These are phyloP conservation scores for Rhinopomastus cyanomelas DNA, from an alignment of 2,113 vertebrate species.

Conservation along the genomic window DNA sequence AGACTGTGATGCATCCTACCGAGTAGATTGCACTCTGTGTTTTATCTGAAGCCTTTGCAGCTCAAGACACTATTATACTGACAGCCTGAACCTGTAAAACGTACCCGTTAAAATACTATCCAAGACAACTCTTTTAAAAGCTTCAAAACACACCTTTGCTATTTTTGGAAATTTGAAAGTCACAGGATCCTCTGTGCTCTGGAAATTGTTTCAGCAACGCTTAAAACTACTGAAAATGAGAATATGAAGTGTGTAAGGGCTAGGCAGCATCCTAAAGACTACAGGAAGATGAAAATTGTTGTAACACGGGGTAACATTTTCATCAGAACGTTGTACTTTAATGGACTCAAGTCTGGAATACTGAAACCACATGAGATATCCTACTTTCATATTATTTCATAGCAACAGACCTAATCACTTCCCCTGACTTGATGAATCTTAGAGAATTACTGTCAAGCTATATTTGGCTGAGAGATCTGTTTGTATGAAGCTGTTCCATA, in stretches of 20 bases:
- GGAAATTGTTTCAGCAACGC: constrained; percentile 5
- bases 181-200: not conserved
- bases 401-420: constrained; percentile 66
- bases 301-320: constrained; percentile 1
- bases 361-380: constrained; percentile 30
- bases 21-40: not conserved
- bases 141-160: not conserved
- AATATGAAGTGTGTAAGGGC: not conserved
- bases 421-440: constrained; percentile 67
- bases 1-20: not conserved
- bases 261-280: constrained; percentile 3
- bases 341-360: constrained; percentile 35
- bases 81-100: not conserved
- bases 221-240: not conserved
- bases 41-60: not conserved
- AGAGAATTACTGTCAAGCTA: constrained; percentile 72
- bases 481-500: constrained; percentile 69
- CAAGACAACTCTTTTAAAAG: not conserved
- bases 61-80: not conserved
- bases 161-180: not conserved
- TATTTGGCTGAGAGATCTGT: constrained; percentile 74
- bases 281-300: constrained; percentile 2
- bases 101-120: not conserved
- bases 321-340: constrained; percentile 28
- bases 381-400: constrained; percentile 44